Base-by-base conservation (phyloP, 2,888 invertebrate genomes). In the Amaurobius ferox region DNA sequence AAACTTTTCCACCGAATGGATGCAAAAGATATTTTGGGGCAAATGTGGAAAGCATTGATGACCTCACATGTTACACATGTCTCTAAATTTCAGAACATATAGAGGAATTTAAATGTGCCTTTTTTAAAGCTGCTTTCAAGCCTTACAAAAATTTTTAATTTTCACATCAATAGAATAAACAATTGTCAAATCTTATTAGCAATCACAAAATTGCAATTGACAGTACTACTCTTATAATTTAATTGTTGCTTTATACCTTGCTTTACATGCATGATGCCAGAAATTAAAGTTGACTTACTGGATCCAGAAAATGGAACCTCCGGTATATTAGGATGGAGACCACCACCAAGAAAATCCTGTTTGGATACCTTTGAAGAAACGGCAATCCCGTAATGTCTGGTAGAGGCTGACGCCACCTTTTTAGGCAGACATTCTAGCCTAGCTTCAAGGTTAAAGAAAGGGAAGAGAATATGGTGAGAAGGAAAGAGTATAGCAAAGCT, bases 391-490 rank as follows among this genome's bases (percentile, higher is more conserved):
- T 48, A 64, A 44, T 66, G 40, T 48, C 71, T 72, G 39, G 35
- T 72, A 66, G 72, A 66, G 40, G 39, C 19, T 32, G 44, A 62
- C 23, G 64, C 74, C 30, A 30, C 23, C 77, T 72, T 76, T 77
- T 83, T 77, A 19, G 72, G 77, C 26, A 74, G 72, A 77, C 83
- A 83, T 9, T 48, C 64, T 23, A 77, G 64, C 71, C 77, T 77
- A 77, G 71, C 83, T 83, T 83, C 64, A 62, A 32, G 11, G n/a
- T 70, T 83, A 66, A 83, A 66, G 64, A 77, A 35, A 83, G 64
- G 35, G 16, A 62, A 39, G 9, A 73, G 35, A 73, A 48, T 71
- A 66, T 44, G n/a, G 7, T 32, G 35, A 44, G 9, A 71, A 76
- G 39, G 39, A 61, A 28, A 64, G n/a, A 66, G 44, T 28, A 28